Conservation (phyloP, 2,888 invertebrate species). For the Lasioglossum morio region DNA sequence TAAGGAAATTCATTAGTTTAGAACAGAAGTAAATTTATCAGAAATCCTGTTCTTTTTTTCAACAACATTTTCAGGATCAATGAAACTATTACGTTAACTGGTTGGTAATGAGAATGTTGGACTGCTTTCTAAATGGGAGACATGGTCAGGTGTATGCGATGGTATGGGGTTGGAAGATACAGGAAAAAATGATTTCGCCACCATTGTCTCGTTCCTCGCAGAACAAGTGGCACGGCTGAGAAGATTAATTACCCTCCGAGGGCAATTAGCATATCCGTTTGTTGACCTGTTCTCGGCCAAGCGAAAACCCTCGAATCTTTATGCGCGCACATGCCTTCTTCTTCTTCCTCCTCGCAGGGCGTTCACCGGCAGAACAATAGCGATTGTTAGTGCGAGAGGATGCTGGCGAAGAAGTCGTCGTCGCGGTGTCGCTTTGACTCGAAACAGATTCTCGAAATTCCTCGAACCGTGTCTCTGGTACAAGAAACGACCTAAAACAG, state of each 20-base stretch:
- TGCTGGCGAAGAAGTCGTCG: conserved; percentile 26
- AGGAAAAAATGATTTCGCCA: not conserved
- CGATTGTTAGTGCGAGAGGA: conserved; percentile 66
- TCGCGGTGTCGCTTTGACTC: conserved; percentile 26
- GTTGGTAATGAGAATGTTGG: not conserved
- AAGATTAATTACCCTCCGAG: conserved; percentile 75
- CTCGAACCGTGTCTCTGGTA: conserved; percentile 12
- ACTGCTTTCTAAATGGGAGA: not conserved
- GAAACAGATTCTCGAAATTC: conserved; percentile 43
- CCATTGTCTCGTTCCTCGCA: conserved; percentile 36
- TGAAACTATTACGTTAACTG: not conserved
- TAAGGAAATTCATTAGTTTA: not conserved
- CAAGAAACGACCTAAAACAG: not conserved
- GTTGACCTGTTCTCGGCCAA: conserved; percentile 59
- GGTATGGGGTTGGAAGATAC: not conserved
- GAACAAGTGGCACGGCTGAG: conserved; percentile 44
- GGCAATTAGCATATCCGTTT: conserved; percentile 74
- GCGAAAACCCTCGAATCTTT: conserved; percentile 66
- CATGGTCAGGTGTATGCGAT: not conserved
- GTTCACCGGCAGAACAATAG: conserved; percentile 64
- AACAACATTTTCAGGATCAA: not conserved
- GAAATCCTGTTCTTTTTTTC: not conserved
- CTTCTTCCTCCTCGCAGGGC: not conserved
- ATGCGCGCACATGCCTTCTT: conserved; percentile 69
- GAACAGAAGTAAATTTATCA: not conserved